Conservation (phyloP, 2,888 invertebrate species). For the Leptodirus hochenwartii region DNA sequence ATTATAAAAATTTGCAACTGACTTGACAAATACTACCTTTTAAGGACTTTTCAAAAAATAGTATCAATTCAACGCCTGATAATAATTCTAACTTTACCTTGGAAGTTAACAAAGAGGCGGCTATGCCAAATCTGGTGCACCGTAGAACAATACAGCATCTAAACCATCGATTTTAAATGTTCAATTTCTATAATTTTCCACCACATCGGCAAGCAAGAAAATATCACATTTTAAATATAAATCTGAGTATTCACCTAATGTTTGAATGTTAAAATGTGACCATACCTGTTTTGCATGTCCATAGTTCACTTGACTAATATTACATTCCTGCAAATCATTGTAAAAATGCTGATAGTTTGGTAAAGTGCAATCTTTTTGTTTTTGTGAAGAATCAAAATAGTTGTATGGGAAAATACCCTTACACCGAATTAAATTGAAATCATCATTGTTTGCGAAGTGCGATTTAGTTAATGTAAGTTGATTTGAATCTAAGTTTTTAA, state of each 20-base stretch:
- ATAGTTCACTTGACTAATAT: constrained; percentile 17
- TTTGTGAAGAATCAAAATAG: constrained; percentile 15
- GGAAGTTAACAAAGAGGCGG: too few species aligned
- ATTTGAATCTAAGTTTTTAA: constrained; percentile 1
- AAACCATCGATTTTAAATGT: constrained; percentile 1
- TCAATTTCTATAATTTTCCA: constrained; percentile 5
- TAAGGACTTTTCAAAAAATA: constrained; percentile 5
- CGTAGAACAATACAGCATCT: constrained; percentile 2
- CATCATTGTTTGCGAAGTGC: constrained; percentile 5
- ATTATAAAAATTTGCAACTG: constrained; percentile 2
- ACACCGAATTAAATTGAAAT: constrained; percentile 11
- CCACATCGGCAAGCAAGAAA: not conserved
- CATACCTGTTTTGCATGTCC: constrained; percentile 11
- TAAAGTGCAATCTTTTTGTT: constrained; percentile 15
- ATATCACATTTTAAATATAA: too few species aligned
- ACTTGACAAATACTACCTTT: constrained; percentile 5
- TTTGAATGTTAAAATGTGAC: constrained; percentile 5
- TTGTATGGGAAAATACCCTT: constrained; percentile 21
- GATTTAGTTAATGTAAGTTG: constrained; percentile 1
- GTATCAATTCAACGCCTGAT: constrained; percentile 3
- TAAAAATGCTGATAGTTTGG: constrained; percentile 15
- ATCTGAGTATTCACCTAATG: constrained; percentile 4
- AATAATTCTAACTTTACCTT: constrained; percentile 4
- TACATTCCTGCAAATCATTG: constrained; percentile 13
- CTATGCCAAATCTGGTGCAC: constrained; percentile 4